Evolutionary conservation across 2,888 invertebrate species (phyloP).

Genomic region (Drosophila buzzatii): DNA sequence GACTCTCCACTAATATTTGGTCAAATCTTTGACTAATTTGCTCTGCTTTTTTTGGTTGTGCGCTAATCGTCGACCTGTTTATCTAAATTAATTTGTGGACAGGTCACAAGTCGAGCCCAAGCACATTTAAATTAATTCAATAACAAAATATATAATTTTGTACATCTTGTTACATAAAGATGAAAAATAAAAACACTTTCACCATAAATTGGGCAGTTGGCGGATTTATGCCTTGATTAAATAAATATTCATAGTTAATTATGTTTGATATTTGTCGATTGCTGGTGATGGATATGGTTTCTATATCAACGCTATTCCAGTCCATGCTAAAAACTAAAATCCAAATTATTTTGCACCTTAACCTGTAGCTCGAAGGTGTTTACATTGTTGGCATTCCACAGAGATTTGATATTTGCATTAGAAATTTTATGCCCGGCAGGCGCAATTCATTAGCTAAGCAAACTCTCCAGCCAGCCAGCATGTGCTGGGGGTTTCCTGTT

Average conservation of each 20-base stretch:
- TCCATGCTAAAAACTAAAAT: conserved; percentile 7
- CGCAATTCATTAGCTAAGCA: conserved; percentile 50
- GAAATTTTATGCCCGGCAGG: conserved; percentile 27
- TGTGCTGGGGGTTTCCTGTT: conserved; percentile 35
- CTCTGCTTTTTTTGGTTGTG: conserved; percentile 24
- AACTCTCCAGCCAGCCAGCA: conserved; percentile 30
- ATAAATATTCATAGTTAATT: conserved; percentile 55
- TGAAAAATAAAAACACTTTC: conserved; percentile 45
- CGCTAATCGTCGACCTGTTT: conserved; percentile 44
- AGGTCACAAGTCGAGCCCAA: conserved; percentile 40
- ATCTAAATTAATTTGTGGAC: conserved; percentile 62
- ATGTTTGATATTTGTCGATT: conserved; percentile 29
- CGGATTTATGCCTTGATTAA: conserved; percentile 34
- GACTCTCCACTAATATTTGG: conserved; percentile 25
- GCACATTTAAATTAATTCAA: conserved; percentile 57
- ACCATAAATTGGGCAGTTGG: conserved; percentile 52
- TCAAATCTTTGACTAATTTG: conserved; percentile 52
- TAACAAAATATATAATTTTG: conserved; percentile 35
- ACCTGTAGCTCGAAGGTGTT: conserved; percentile 34
- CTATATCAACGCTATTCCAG: background rate
- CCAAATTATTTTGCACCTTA: conserved; percentile 38
- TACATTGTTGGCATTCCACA: conserved; percentile 54
- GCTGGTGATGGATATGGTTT: conserved; percentile 49
- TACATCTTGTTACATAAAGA: conserved; percentile 45
- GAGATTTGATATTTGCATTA: conserved; percentile 50